Evolutionary conservation across 30 jellyfish, hydroid and myxozoan species (phyloP).

Genomic region (Rhopilema esculentum): DNA sequence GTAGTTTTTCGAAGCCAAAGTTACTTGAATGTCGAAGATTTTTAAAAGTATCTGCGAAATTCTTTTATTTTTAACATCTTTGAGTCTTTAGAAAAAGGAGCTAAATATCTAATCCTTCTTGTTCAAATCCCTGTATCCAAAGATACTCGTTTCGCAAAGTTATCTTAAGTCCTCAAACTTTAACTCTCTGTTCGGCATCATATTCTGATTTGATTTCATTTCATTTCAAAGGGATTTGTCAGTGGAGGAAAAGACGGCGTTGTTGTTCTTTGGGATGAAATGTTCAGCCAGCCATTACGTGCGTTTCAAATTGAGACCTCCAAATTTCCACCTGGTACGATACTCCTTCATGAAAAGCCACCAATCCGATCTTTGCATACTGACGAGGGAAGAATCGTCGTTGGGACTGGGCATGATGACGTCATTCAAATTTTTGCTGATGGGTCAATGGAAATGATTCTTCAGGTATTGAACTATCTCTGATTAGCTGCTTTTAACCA

Average conservation of each 20-base stretch:
- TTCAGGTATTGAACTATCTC: slow-evolving; percentile 60
- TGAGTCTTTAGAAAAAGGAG: too few species aligned
- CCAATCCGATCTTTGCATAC: slow-evolving; percentile 90
- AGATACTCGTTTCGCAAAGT: too few species aligned
- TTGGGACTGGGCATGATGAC: slow-evolving; percentile 94
- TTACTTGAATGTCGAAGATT: too few species aligned
- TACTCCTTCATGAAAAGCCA: slow-evolving; percentile 83
- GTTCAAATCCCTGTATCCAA: too few species aligned
- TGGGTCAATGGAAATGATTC: slow-evolving; percentile 92
- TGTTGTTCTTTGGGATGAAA: slow-evolving; percentile 91
- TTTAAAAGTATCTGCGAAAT: too few species aligned
- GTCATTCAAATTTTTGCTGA: slow-evolving; percentile 83
- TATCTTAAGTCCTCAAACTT: too few species aligned
- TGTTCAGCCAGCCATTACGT: slow-evolving; percentile 86
- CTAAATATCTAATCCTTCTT: too few species aligned
- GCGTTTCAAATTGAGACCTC: slow-evolving; percentile 89
- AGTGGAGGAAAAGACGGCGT: slow-evolving; percentile 97
- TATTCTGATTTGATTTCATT: background rate
- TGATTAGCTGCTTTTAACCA: background rate
- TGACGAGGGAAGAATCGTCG: slow-evolving; percentile 82
- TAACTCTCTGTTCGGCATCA: too few species aligned
- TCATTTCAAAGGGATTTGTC: slow-evolving; percentile 77
- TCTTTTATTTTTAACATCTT: too few species aligned
- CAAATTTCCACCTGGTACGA: slow-evolving; percentile 91
- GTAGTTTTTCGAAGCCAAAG: too few species aligned